Evolutionary conservation across 2,113 vertebrate genomes (phyloP).

Genomic region (Genyomyrus donnyi): DNA sequence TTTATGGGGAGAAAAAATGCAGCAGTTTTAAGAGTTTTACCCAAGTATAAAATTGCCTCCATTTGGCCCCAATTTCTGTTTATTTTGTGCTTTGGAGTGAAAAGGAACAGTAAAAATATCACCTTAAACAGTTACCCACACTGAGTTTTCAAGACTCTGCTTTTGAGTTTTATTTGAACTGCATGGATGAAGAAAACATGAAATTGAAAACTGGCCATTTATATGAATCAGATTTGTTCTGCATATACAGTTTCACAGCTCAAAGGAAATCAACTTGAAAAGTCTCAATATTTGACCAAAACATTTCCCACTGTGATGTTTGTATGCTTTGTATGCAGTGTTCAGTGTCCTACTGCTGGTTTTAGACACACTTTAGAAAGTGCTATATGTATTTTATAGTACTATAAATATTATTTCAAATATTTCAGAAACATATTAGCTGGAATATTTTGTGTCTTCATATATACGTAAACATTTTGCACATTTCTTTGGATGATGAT

Average conservation of each 20-base stretch:
- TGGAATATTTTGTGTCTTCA: background rate
- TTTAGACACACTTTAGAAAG: background rate
- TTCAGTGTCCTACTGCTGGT: background rate
- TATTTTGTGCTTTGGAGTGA: slow-evolving; percentile 23
- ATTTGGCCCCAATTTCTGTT: slow-evolving; percentile 15
- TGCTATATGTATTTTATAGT: background rate
- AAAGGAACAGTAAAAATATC: slow-evolving; percentile 16
- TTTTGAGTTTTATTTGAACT: slow-evolving; percentile 52
- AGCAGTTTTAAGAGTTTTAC: slow-evolving; percentile 23
- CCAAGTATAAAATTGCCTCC: slow-evolving; percentile 29
- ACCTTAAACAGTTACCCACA: slow-evolving; percentile 24
- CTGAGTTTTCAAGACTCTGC: slow-evolving; percentile 36
- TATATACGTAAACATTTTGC: background rate
- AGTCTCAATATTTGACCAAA: slow-evolving; percentile 39
- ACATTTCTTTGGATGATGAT: background rate
- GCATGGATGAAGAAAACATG: slow-evolving; percentile 43
- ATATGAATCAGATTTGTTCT: slow-evolving; percentile 60
- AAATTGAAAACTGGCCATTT: slow-evolving; percentile 59
- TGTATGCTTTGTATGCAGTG: background rate
- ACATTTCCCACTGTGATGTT: slow-evolving; percentile 7
- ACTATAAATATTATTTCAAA: background rate
- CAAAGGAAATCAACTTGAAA: slow-evolving; percentile 34
- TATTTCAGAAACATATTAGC: background rate
- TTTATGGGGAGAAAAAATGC: slow-evolving; percentile 8
- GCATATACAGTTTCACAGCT: slow-evolving; percentile 48